phyloP scores from a whole-genome alignment of 2,888 invertebrate genomes.

The Cyaniris semiargus region DNA sequence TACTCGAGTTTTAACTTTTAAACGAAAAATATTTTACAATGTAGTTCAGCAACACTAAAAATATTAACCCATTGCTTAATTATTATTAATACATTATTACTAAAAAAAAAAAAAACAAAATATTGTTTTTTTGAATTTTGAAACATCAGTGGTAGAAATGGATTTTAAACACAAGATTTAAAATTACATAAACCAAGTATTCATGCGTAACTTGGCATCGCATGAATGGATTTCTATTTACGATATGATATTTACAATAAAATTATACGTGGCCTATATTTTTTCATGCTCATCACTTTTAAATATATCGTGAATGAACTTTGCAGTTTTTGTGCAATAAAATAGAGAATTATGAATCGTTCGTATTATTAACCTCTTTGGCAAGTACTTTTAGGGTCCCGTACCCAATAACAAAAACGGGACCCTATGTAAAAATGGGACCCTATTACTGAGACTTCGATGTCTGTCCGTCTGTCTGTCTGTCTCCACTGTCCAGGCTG shows the following conservation, averaged over 20 bases:
- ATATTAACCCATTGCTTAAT: not conserved
- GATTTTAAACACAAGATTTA: not conserved
- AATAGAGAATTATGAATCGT: not conserved
- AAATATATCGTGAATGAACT: not conserved
- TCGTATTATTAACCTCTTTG: not conserved
- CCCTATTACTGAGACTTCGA: too few relatives aligned
- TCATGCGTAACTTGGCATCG: slow-evolving; percentile 59
- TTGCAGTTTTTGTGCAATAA: slow-evolving; percentile 15
- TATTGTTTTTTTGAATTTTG: not conserved
- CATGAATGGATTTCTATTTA: slow-evolving; percentile 54
- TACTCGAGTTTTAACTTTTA: not conserved
- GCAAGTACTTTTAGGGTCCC: too few relatives aligned
- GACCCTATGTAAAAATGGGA: too few relatives aligned
- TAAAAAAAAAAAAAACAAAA: not conserved
- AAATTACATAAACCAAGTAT: slow-evolving; percentile 58
- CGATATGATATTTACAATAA: slow-evolving; percentile 20
- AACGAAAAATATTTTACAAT: slow-evolving; percentile 1
- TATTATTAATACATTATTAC: too few relatives aligned
- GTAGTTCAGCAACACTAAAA: not conserved
- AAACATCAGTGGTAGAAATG: not conserved
- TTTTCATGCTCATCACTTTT: not conserved
- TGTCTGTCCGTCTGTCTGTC: too few relatives aligned
- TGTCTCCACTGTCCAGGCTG: too few relatives aligned
- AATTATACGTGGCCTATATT: slow-evolving; percentile 21
- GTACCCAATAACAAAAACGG: too few relatives aligned